Conservation (phyloP, 2,888 invertebrate genomes). For the Dryadula phaetusa region DNA sequence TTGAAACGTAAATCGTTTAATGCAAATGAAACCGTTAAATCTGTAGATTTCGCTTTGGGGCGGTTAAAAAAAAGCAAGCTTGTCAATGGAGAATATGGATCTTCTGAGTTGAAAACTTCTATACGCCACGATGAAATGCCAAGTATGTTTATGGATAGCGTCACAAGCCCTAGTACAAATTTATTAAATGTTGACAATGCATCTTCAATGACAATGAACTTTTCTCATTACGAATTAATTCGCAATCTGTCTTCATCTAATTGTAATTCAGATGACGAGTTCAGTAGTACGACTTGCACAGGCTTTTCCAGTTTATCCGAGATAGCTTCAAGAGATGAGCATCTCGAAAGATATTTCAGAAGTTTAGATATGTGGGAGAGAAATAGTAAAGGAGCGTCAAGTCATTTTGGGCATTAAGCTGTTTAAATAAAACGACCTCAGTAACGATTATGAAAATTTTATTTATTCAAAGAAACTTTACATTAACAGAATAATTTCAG, state of each 20-base stretch:
- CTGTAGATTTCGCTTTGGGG: constrained; percentile 64
- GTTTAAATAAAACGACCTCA: constrained; percentile 60
- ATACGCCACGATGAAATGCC: constrained; percentile 47
- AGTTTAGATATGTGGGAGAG: constrained; percentile 72
- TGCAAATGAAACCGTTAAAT: constrained; percentile 65
- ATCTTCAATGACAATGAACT: constrained; percentile 73
- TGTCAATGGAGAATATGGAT: constrained; percentile 57
- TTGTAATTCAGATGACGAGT: constrained; percentile 69
- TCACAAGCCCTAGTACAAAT: constrained; percentile 48
- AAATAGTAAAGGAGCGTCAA: constrained; percentile 45
- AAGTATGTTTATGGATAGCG: constrained; percentile 61
- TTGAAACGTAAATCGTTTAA: constrained; percentile 66
- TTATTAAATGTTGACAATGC: constrained; percentile 56
- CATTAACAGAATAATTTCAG: constrained; percentile 81
- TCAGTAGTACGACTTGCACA: constrained; percentile 65
- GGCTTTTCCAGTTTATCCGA: constrained; percentile 56
- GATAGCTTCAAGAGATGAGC: constrained; percentile 63
- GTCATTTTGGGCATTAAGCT: constrained; percentile 4
- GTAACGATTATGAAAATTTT: constrained; percentile 84
- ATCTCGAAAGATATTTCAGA: constrained; percentile 72
- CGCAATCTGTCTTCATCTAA: constrained; percentile 70
- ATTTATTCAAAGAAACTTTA: constrained; percentile 82
- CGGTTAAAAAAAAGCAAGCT: constrained; percentile 69
- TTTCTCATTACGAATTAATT: constrained; percentile 74
- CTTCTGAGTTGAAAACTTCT: constrained; percentile 45